Conservation (phyloP, 2,797 vertebrate species). For the Synaphobranchus kaupii region DNA sequence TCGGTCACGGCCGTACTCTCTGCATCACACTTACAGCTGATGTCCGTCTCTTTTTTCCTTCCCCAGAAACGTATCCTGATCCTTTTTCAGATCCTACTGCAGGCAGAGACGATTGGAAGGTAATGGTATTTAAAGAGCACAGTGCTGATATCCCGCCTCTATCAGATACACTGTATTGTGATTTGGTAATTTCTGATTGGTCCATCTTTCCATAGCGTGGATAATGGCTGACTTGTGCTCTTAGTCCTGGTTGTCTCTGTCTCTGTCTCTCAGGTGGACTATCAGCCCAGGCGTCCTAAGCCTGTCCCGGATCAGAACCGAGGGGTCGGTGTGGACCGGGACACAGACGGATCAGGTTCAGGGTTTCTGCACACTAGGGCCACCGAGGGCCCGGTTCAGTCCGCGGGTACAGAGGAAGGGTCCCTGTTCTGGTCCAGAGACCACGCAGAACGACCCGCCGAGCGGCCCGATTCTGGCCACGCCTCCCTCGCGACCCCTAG, state of each 20-base stretch:
- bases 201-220: background rate
- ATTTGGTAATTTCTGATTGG: background rate
- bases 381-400: slow-evolving; percentile 46
- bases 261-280: slow-evolving; percentile 24
- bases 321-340: slow-evolving; percentile 22
- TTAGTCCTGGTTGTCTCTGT: slow-evolving; percentile 1
- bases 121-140: slow-evolving; percentile 32
- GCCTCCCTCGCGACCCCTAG: slow-evolving; percentile 25
- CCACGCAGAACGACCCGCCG: slow-evolving; percentile 34
- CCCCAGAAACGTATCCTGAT: slow-evolving; percentile 65
- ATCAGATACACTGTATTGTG: background rate
- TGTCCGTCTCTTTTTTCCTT: background rate
- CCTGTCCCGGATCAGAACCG: background rate
- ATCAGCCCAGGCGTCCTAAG: slow-evolving; percentile 26
- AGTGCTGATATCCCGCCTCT: background rate
- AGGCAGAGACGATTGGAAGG: slow-evolving; percentile 57
- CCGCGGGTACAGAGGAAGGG: slow-evolving; percentile 68
- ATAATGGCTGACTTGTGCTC: background rate
- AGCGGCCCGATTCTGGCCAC: background rate
- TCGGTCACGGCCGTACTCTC: too few relatives aligned
- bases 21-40: background rate
- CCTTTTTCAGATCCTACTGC: slow-evolving; percentile 50
- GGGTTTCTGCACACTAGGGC: slow-evolving; percentile 61
- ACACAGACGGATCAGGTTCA: slow-evolving; percentile 67
- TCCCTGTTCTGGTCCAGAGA: slow-evolving; percentile 54